Base-by-base conservation (phyloP, 2,888 invertebrate species). In the Copidosoma aretas region DNA sequence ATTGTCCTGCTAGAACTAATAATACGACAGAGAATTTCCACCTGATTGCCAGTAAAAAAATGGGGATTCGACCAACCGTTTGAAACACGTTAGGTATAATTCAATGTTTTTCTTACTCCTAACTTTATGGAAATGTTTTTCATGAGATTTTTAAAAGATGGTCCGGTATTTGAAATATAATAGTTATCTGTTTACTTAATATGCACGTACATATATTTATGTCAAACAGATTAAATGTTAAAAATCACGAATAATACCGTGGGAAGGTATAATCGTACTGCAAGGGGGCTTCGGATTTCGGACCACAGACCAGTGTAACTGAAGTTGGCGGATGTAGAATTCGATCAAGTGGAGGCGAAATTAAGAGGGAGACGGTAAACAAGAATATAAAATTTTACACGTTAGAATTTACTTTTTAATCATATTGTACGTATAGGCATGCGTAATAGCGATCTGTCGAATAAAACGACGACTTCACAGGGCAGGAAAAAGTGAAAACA, bases 11-110 rank as follows among this genome's bases (percentile, higher is more conserved):
- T 19, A 41, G 49, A 43, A 56, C 63, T 12, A 63, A 54, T 15
- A 56, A 56, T 63, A 57, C 15, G 2, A 43, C 43, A 17, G 63
- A 63, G 19, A 61, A 61, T 39, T 61, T 61, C 39, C 61, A 61
- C n/a, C 4, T 61, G n/a, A 14, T 32, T 12, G 61, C 61, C 19
- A 17, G n/a, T 4, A 39, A 39, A 53, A 53, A 5, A 22, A 49
- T 53, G 22, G 62, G 62, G 12, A 53, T 12, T 14, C 46, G 24
- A 2, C 39, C 53, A 14, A 17, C 15, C 14, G 24, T 62, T 1
- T 62, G 15, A 1, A 60, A 60, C 5, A n/a, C 49, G 24, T 14
- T 60, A 17, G 51, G 60, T 72, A 15, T 66, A 17, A 17, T 24
- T 54, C 14, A n/a, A 25, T 19, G 24, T 14, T 14, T 24, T 54